phyloP scores from a whole-genome alignment of 2,888 invertebrate species.

The Amblyjoppa proteus region DNA sequence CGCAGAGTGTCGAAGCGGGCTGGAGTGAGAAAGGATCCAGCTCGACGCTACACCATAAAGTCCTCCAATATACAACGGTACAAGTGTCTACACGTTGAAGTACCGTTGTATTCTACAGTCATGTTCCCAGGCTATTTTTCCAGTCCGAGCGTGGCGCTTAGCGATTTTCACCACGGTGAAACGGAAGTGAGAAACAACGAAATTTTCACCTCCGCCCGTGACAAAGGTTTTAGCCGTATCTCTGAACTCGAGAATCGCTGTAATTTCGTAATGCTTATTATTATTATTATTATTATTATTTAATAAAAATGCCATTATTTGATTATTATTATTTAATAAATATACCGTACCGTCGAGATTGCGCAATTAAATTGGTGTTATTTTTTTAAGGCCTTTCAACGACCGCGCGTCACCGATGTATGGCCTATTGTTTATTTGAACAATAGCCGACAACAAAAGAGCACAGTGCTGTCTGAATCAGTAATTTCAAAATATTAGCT shows the following conservation, averaged over 20 bases:
- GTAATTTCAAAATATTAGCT: too few relatives aligned
- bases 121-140: background rate
- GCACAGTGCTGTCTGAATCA: too few relatives aligned
- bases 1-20: conserved; percentile 35
- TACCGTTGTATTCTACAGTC: background rate
- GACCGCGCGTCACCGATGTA: too few relatives aligned
- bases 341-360: too few relatives aligned
- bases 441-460: too few relatives aligned
- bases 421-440: too few relatives aligned
- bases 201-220: background rate
- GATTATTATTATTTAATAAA: too few relatives aligned
- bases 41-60: background rate
- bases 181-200: conserved; percentile 2
- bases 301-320: too few relatives aligned
- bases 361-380: too few relatives aligned
- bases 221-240: background rate
- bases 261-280: background rate
- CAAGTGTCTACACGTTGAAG: background rate
- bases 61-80: background rate
- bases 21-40: background rate
- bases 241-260: background rate
- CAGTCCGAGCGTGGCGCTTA: background rate
- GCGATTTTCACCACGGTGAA: background rate
- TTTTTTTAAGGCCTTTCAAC: too few relatives aligned
- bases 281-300: too few relatives aligned